Evolutionary conservation across 1,140 invertebrate genomes (phyloP).

Genomic region (Neodiprion fabricii): DNA sequence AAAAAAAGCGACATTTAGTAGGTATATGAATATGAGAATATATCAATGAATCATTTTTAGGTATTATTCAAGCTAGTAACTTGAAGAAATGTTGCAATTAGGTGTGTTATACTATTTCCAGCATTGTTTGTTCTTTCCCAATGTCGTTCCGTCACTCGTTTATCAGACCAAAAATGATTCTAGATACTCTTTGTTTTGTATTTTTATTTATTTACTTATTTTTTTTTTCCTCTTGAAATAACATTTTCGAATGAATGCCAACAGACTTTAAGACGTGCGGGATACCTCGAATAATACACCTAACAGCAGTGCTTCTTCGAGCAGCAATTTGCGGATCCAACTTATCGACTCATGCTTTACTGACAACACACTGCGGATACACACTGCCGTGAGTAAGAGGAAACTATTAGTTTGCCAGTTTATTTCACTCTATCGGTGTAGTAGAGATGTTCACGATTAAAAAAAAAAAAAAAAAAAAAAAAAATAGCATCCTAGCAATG

Average conservation of each 20-base stretch:
- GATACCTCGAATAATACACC: slow-evolving; percentile 5
- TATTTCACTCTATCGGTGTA: too few relatives aligned
- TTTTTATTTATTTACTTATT: neutral
- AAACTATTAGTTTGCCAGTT: neutral
- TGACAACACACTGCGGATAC: neutral
- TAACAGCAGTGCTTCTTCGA: slow-evolving; percentile 7
- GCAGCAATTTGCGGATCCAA: neutral
- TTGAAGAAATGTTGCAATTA: slow-evolving; percentile 5
- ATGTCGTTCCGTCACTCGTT: too few relatives aligned
- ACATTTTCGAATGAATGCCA: neutral
- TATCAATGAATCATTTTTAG: too few relatives aligned
- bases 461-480: too few relatives aligned
- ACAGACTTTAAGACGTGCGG: neutral
- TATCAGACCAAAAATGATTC: neutral
- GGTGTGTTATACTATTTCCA: neutral
- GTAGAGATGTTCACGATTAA: too few relatives aligned
- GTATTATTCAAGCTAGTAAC: neutral
- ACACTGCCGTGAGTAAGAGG: neutral
- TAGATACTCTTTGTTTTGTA: neutral
- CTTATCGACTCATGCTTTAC: neutral
- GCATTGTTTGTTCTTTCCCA: too few relatives aligned
- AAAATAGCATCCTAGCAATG: too few relatives aligned
- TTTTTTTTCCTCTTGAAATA: neutral
- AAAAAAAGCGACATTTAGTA: too few relatives aligned
- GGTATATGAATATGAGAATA: too few relatives aligned